Percentiles rank a stretch among this genome's conserved stretches.
These are phyloP conservation scores for Drosophila lacteicornis DNA, from an alignment of 1,140 invertebrate genomes.

Conservation along the genomic window DNA sequence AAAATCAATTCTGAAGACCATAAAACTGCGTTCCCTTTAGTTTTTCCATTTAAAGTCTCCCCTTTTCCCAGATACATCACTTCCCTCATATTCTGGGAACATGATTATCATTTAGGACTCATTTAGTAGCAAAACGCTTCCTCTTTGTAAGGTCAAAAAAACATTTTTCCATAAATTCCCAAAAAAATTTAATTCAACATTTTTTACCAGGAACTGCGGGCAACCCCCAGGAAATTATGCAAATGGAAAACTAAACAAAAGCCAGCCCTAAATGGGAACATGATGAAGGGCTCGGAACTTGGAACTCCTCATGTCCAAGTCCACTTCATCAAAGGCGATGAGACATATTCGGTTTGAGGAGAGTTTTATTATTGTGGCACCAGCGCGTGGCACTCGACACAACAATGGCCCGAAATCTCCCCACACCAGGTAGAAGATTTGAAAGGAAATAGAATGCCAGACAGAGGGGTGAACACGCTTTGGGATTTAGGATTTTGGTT, in stretches of 20 bases:
- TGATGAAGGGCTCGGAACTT: slow-evolving; percentile 18
- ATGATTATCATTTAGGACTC: slow-evolving; percentile 18
- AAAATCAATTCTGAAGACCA: no score
- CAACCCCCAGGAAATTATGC: slow-evolving; percentile 65
- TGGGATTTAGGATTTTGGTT: slow-evolving; percentile 16
- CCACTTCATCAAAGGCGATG: slow-evolving; percentile 75
- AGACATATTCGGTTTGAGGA: slow-evolving; percentile 58
- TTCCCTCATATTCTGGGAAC: slow-evolving; percentile 10
- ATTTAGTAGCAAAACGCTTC: slow-evolving; percentile 18
- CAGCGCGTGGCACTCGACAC: slow-evolving; percentile 69
- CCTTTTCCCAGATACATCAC: neutral
- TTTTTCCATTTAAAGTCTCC: neutral
- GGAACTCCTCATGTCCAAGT: slow-evolving; percentile 53
- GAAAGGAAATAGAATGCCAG: slow-evolving; percentile 61
- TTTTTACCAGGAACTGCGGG: slow-evolving; percentile 57
- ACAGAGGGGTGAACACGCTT: slow-evolving; percentile 37
- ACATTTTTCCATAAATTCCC: slow-evolving; percentile 3
- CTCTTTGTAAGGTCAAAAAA: slow-evolving; percentile 19
- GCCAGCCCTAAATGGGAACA: slow-evolving; percentile 20
- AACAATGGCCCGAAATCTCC: slow-evolving; percentile 52
- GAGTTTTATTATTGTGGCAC: slow-evolving; percentile 51
- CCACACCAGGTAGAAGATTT: slow-evolving; percentile 36
- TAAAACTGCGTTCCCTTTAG: no score
- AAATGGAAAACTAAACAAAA: slow-evolving; percentile 70
- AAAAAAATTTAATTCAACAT: slow-evolving; percentile 53